Evolutionary conservation across 1,140 invertebrate genomes (phyloP), one percentile per base, ranked within the genome.

Genomic region (Drosophila miranda): DNA sequence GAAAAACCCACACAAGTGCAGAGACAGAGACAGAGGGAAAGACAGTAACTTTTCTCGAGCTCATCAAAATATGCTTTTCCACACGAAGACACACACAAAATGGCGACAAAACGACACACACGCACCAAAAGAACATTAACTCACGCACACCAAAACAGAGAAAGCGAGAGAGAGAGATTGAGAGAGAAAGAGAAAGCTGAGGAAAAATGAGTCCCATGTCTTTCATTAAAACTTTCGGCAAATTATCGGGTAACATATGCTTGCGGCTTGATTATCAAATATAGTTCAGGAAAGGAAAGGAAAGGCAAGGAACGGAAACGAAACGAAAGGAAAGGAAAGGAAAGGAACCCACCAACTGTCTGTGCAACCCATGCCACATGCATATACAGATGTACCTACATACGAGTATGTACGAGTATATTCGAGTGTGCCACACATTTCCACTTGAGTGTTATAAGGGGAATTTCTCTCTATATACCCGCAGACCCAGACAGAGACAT

Each of bases 201-300:
- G 73, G 81, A 86, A 84, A 89, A 90, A 90, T 90, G 89, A 88
- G 78, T 90, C 89, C 89, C 89, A 90, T 89, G 89, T 84, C 89
- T 89, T 90, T 90, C 89, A 90, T 90, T 90, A 90, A 90, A 90
- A 90, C 89, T 90, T 90, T 90, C 89, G 89, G 88, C 89, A 90
- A 90, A 90, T 90, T 90, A 90, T 90, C 89, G 89, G 89, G 89
- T 90, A 90, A 90, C 89, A 90, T 90, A 90, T 90, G 89, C 84
- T 90, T 86, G 88, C 75, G 81, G 87, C 86, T 81, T 82, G 82
- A 88, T 87, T 87, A 78, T 88, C 82, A 87, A 78, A 70, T 64
- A 75, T 72, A 75, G 66, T 69, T 69, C 66, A 69, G 44, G 43
- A 48, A 68, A 68, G 44, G 43, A 48, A 68, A 68, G 50, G 50